Conservation (phyloP, 2,888 invertebrate species). For the Apamea epomidion region DNA sequence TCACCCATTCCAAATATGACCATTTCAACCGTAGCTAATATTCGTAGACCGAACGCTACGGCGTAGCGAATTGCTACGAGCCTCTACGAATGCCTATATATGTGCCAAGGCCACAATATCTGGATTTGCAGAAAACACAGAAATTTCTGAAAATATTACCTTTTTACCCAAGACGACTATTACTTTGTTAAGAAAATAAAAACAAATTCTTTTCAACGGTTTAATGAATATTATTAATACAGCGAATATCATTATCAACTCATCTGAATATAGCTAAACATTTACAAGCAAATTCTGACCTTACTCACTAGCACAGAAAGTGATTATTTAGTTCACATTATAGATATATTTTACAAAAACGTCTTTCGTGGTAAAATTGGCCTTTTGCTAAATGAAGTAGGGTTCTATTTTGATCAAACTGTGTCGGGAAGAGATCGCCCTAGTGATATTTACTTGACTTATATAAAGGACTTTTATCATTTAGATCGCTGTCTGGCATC, state of each 20-base stretch:
- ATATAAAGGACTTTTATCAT: constrained; percentile 59
- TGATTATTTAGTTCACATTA: neutral
- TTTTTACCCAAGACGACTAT: neutral
- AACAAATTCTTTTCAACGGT: constrained; percentile 17
- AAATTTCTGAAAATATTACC: neutral
- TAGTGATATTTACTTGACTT: constrained; percentile 77
- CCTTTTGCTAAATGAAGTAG: neutral
- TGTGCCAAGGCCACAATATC: neutral
- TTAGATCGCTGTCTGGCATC: constrained; percentile 24
- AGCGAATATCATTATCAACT: constrained; percentile 32
- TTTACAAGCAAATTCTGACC: constrained; percentile 15
- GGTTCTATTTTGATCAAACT: constrained; percentile 30
- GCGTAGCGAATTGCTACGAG: constrained; percentile 39
- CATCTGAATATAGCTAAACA: constrained; percentile 1
- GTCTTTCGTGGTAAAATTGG: neutral
- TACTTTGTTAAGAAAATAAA: constrained; percentile 14
- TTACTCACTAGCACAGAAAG: neutral
- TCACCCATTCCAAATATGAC: neutral
- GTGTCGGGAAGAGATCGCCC: constrained; percentile 58
- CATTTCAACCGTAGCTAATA: neutral
- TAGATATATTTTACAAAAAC: neutral
- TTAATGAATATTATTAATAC: constrained; percentile 32
- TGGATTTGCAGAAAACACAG: neutral
- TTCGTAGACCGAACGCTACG: constrained; percentile 40
- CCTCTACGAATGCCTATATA: constrained; percentile 2